Percentiles rank a stretch among this genome's conserved stretches.
Evolutionary conservation across 2,888 invertebrate species (phyloP).

Genomic region (Meta bourneti): DNA sequence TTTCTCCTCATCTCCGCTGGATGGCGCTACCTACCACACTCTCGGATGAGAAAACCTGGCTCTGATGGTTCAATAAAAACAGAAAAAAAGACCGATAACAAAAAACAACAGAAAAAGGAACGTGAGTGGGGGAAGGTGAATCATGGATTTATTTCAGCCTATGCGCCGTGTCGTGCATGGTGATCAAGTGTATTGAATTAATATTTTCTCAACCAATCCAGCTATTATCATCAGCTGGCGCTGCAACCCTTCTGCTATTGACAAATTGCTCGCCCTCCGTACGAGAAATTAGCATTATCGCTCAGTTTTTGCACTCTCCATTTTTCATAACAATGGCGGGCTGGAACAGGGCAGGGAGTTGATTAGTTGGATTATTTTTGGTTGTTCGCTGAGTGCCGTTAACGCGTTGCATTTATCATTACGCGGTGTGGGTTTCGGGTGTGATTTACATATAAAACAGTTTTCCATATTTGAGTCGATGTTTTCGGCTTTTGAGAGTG

Average conservation of each 20-base stretch:
- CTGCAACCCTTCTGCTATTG: conserved; percentile 30
- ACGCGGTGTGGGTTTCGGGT: neutral
- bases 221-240: conserved; percentile 67
- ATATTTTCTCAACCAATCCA: conserved; percentile 64
- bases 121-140: conserved; percentile 26
- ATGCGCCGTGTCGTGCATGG: conserved; percentile 43
- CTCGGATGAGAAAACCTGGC: neutral
- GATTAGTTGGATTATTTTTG: neutral
- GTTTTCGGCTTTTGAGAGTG: neutral
- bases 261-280: conserved; percentile 47
- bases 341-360: neutral
- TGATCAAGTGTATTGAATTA: conserved; percentile 64
- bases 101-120: conserved; percentile 3
- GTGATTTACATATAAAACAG: neutral
- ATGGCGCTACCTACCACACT: conserved; percentile 12
- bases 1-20: neutral
- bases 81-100: neutral
- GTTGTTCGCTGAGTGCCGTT: neutral
- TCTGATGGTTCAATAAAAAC: conserved; percentile 10
- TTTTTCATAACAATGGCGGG: neutral
- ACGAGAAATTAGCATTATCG: conserved; percentile 44
- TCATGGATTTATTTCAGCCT: conserved; percentile 49
- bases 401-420: neutral
- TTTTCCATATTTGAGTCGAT: neutral
- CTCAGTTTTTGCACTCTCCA: neutral